A percentile compares a stretch with the other conserved stretches of the same genome.
These are phyloP conservation scores for Sylvia borin DNA, from an alignment of 2,797 vertebrate genomes.

Conservation along the genomic window DNA sequence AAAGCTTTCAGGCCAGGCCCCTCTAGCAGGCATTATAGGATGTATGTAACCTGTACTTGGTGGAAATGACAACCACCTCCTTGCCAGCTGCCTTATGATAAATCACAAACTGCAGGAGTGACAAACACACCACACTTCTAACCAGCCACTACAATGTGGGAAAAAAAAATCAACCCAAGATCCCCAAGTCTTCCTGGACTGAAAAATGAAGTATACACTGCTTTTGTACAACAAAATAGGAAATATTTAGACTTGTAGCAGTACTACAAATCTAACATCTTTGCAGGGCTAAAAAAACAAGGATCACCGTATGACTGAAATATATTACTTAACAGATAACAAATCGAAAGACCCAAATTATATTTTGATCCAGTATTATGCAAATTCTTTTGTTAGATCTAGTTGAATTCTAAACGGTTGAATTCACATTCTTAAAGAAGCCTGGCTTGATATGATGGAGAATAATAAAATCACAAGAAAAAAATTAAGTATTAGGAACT, in stretches of 20 bases:
- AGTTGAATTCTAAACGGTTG: not conserved
- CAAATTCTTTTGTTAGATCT: not conserved
- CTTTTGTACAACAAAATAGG: not conserved
- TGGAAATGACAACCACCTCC: not conserved
- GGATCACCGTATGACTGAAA: not conserved
- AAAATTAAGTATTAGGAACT: not conserved
- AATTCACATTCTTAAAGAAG: not conserved
- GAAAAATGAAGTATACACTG: not conserved
- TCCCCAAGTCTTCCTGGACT: not conserved
- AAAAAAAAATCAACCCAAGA: not conserved
- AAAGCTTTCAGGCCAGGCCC: not conserved
- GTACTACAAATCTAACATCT: not conserved
- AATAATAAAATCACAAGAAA: not conserved
- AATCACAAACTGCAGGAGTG: not conserved
- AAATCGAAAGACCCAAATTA: not conserved
- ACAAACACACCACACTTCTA: not conserved
- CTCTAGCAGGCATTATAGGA: not conserved
- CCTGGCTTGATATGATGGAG: not conserved
- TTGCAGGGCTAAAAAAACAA: not conserved
- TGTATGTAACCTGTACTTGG: not conserved
- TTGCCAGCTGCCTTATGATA: accelerated
- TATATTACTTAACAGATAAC: not conserved
- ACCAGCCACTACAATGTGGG: not conserved
- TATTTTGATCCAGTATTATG: not conserved
- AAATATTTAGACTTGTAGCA: not conserved